A percentile compares a stretch with the other conserved stretches of the same genome.
These are phyloP conservation scores for Drosophila melanosoma DNA, from an alignment of 2,888 invertebrate genomes.

Conservation along the genomic window DNA sequence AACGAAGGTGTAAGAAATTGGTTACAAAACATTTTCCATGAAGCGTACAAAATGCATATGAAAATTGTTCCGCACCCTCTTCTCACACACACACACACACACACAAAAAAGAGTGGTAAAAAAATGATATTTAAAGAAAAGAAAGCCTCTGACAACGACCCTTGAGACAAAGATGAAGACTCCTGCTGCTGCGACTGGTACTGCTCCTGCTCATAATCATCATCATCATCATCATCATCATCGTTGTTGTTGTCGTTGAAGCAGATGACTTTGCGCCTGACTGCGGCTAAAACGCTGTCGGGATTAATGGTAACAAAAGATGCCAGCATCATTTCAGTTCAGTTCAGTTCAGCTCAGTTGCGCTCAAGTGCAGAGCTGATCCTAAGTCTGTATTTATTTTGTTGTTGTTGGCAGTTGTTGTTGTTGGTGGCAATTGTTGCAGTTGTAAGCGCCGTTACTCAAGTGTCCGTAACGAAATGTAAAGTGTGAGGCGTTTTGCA, in stretches of 20 bases:
- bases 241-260: constrained; percentile 10
- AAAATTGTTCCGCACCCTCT: constrained; percentile 65
- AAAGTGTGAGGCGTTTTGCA: constrained; percentile 59
- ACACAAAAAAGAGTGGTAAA: constrained; percentile 14
- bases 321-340: constrained; percentile 17
- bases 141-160: constrained; percentile 36
- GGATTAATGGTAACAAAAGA: constrained; percentile 74
- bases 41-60: constrained; percentile 78
- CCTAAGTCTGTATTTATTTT: constrained; percentile 35
- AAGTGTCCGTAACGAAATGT: constrained; percentile 57
- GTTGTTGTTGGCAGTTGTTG: constrained; percentile 2
- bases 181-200: constrained; percentile 33
- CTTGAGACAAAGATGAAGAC: constrained; percentile 31
- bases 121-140: constrained; percentile 2
- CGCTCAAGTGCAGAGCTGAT: constrained; percentile 55
- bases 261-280: constrained; percentile 65
- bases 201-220: constrained; percentile 35
- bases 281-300: constrained; percentile 53
- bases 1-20: constrained; percentile 77
- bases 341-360: constrained; percentile 14
- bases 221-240: constrained; percentile 21
- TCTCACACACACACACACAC: constrained; percentile 32
- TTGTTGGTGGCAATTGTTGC: constrained; percentile 3
- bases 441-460: constrained; percentile 49
- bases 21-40: constrained; percentile 73